These are phyloP conservation scores for Diachrysia chrysitis DNA, from an alignment of 2,888 invertebrate species.

Conservation along the genomic window DNA sequence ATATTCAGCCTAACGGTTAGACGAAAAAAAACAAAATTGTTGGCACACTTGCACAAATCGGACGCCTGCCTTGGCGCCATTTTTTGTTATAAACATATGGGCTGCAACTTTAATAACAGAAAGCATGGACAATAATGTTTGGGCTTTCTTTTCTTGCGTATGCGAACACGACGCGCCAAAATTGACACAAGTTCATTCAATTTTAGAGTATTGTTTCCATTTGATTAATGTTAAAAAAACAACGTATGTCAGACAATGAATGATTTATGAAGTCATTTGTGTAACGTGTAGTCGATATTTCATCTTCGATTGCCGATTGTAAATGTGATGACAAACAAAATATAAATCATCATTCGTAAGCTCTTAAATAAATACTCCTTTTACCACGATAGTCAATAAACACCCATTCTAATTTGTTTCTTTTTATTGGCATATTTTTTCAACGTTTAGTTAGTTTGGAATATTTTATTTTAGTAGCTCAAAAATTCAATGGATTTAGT, in stretches of 20 bases:
- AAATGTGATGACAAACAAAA: background rate
- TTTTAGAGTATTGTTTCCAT: constrained; percentile 30
- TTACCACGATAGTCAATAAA: too few relatives aligned
- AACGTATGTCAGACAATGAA: constrained; percentile 5
- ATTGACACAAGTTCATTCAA: constrained; percentile 23
- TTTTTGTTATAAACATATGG: constrained; percentile 49
- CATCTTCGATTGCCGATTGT: background rate
- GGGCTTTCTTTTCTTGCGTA: constrained; percentile 53
- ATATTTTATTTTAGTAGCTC: too few relatives aligned
- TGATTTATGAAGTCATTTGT: background rate
- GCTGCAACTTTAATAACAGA: constrained; percentile 48
- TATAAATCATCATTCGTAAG: background rate
- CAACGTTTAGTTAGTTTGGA: too few relatives aligned
- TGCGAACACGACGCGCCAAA: constrained; percentile 23
- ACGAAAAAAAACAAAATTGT: constrained; percentile 52
- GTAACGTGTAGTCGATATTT: background rate
- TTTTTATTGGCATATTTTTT: background rate
- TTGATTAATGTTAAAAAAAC: constrained; percentile 30
- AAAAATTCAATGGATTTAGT: too few relatives aligned
- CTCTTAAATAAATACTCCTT: background rate
- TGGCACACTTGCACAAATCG: constrained; percentile 61
- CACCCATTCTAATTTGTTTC: too few relatives aligned
- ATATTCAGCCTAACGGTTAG: constrained; percentile 50
- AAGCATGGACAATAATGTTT: constrained; percentile 54
- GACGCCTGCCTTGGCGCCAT: constrained; percentile 70